These are phyloP conservation scores for Quadroppia sp. DNA, from an alignment of 2,888 invertebrate species.

Conservation along the genomic window DNA sequence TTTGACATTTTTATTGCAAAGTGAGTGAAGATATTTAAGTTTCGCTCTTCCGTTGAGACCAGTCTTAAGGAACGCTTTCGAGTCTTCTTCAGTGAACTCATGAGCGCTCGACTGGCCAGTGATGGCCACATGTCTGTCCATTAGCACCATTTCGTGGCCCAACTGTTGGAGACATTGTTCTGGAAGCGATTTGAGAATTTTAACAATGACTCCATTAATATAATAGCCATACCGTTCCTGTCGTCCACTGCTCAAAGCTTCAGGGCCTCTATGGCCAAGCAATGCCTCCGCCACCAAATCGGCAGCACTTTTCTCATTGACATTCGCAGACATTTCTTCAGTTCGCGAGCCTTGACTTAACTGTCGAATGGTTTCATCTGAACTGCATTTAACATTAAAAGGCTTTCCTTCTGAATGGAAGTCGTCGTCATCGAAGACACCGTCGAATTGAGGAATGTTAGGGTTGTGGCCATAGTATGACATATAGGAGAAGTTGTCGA, in stretches of 20 bases:
- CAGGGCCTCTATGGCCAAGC: background rate
- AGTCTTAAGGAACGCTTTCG: background rate
- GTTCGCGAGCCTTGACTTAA: conserved; percentile 28
- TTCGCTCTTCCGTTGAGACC: background rate
- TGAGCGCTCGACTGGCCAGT: background rate
- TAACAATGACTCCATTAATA: conserved; percentile 34
- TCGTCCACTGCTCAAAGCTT: background rate
- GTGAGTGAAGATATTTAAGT: conserved; percentile 4
- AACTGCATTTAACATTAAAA: conserved; percentile 8
- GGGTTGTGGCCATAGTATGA: background rate
- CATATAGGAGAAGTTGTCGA: conserved; percentile 29
- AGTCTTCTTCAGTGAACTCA: conserved; percentile 18
- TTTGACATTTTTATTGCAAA: conserved; percentile 29
- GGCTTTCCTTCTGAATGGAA: conserved; percentile 4
- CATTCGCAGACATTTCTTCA: background rate
- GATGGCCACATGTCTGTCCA: background rate
- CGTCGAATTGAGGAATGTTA: conserved; percentile 42
- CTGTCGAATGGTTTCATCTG: conserved; percentile 2
- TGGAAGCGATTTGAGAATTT: conserved; percentile 35
- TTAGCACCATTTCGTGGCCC: conserved; percentile 2
- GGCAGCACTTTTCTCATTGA: no score
- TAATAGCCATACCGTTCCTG: conserved; percentile 17
- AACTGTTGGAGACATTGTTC: background rate
- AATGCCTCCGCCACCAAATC: conserved; percentile 10
- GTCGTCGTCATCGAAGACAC: conserved; percentile 32